These are phyloP conservation scores for Nibea coibor DNA, from an alignment of 2,113 vertebrate species.

Conservation along the genomic window DNA sequence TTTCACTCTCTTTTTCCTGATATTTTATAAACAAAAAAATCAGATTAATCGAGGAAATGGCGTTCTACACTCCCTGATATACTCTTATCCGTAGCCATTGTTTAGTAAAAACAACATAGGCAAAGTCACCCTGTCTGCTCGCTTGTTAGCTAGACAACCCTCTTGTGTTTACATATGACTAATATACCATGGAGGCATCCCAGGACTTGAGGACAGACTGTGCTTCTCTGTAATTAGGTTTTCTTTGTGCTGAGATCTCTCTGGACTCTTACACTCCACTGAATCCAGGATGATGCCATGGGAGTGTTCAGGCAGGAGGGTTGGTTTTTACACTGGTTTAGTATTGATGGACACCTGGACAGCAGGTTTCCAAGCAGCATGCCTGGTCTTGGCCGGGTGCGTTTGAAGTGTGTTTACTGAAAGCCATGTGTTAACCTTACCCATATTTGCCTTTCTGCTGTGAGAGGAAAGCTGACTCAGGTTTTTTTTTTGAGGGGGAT, in stretches of 20 bases:
- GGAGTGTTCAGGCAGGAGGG: constrained; percentile 11
- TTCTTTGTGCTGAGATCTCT: constrained; percentile 40
- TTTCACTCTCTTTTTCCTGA: not conserved
- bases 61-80: not conserved
- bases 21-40: not conserved
- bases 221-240: constrained; percentile 54
- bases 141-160: constrained; percentile 1
- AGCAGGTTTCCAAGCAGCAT: constrained; percentile 36
- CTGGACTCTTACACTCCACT: not conserved
- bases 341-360: constrained; percentile 38
- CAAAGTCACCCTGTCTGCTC: constrained; percentile 1
- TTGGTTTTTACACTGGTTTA: constrained; percentile 19
- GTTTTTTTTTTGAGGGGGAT: constrained; percentile 35
- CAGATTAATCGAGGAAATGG: not conserved
- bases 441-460: constrained; percentile 51
- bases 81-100: not conserved
- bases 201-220: constrained; percentile 30
- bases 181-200: constrained; percentile 26
- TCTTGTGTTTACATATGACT: constrained; percentile 52
- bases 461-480: constrained; percentile 46
- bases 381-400: constrained; percentile 64
- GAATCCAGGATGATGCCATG: constrained; percentile 12
- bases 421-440: constrained; percentile 52
- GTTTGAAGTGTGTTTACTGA: constrained; percentile 69
- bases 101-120: not conserved